Evolutionary conservation across 2,888 invertebrate species (phyloP), one percentile per base, ranked within the genome.

Genomic region (Chaitophorus viminalis): DNA sequence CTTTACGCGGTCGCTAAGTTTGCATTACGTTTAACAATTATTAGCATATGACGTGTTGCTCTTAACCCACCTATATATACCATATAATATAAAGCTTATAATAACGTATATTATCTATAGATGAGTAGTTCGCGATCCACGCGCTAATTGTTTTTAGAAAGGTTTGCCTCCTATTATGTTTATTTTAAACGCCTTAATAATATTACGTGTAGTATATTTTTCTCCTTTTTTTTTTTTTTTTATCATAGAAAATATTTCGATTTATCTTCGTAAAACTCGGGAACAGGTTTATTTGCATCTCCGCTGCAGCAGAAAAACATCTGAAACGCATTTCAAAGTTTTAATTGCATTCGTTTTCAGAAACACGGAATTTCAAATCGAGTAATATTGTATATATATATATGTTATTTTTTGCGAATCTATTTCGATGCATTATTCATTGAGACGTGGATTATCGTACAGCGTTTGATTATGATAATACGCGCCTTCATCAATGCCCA

Each of bases 111-210:
- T 17, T 36, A 36, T 6, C 3, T 3, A 14, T 14, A 46, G 2
- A 46, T 14, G 46, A 46, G 46, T 46, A 82, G 74, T 29, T 36
- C n/a, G 54, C 6, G 60, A 60, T 60, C 60, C 60, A 9, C 33
- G 72, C 36, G 21, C 36, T 75, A 83, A 83, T 75, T 83, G 83
- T 83, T 83, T 83, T 83, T 83, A 83, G 75, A 83, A 83, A 83
- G 75, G 83, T 75, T 82, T 25, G 18, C n/a, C 52, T 72, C 29
- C 25, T 39, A 21, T 31, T 52, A 3, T 29, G 72, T 36, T 36
- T 70, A n/a, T n/a, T n/a, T n/a, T n/a, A n/a, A n/a, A n/a, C n/a
- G n/a, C n/a, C 5, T 33, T 31, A 72, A 72, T n/a, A n/a, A 18
- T 2, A 33, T 3, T n/a, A 0, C 8, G 6, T 68, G 6, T 68